Evolutionary conservation across 2,888 invertebrate genomes (phyloP), one percentile per base, ranked within the genome.

Genomic region (Lycia hirtaria): DNA sequence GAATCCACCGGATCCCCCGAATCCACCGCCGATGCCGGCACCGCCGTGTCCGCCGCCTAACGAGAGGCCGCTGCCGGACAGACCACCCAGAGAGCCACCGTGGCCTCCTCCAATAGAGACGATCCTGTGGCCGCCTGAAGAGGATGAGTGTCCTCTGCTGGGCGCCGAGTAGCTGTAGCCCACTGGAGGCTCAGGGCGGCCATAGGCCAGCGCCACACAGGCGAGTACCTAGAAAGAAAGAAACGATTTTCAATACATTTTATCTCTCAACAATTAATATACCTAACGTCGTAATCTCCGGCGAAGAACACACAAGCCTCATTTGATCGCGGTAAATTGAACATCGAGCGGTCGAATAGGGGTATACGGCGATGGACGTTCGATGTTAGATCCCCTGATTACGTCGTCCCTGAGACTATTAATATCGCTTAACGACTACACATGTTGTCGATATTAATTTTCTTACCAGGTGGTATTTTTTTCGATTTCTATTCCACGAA

Each of bases 151-250:
- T 64, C 76, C 74, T 24, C 76, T 62, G 62, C 80, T 70, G 12
- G 90, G 91, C 22, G 88, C 84, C 1, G 89, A 86, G 72, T 92
- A 92, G 75, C 85, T 87, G 78, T 92, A 92, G 58, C 92, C 92
- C 17, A 89, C 87, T 43, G 92, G 92, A n/a, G 92, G 88, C 68
- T 92, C 92, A 17, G 92, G 92, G 49, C 92, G 91, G 67, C 86
- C 92, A 47, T 85, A 85, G 53, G 86, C 91, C 72, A 90, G 57
- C 69, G 89, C 90, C 86, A 90, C 88, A 65, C 87, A 88, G 81
- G 91, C 91, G 71, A 92, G 84, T 77, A 92, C 78, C 92, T 92
- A 78, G 17, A 83, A 82, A 76, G 69, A 80, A 61, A 28, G 51
- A 73, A 51, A 66, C 9, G 22, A 28, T 51, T 22, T 41, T 54